phyloP scores from a whole-genome alignment of 2,888 invertebrate genomes.

The Ectobius pallidus region DNA sequence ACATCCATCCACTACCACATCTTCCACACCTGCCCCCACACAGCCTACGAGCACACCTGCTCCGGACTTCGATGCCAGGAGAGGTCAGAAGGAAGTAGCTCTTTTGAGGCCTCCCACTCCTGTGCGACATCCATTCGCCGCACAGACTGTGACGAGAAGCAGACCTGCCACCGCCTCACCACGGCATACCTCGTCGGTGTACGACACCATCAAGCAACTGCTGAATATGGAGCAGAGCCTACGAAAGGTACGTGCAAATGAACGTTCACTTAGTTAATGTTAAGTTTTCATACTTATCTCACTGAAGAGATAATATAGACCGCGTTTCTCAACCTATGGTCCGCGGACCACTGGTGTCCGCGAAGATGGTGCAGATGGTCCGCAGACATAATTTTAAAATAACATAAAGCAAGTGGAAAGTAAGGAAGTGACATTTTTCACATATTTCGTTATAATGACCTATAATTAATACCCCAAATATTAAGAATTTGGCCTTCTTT shows the following conservation, averaged over 20 bases:
- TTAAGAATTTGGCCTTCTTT: too few relatives aligned
- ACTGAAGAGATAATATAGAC: too few relatives aligned
- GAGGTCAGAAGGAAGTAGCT: constrained; percentile 69
- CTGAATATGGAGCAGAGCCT: constrained; percentile 61
- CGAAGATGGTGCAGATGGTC: too few relatives aligned
- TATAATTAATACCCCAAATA: too few relatives aligned
- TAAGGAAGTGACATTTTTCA: too few relatives aligned
- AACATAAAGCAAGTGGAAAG: too few relatives aligned
- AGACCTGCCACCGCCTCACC: background rate
- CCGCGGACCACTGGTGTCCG: too few relatives aligned
- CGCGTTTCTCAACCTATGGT: too few relatives aligned
- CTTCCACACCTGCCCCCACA: constrained; percentile 10
- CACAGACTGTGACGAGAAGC: constrained; percentile 54
- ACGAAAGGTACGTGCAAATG: constrained; percentile 61
- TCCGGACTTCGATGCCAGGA: constrained; percentile 47
- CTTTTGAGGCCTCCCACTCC: constrained; percentile 66
- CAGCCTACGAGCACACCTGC: constrained; percentile 42
- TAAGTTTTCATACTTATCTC: background rate
- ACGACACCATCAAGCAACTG: constrained; percentile 63
- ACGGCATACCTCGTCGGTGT: constrained; percentile 55
- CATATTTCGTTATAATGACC: too few relatives aligned
- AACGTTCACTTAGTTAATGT: constrained; percentile 32
- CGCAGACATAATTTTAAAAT: too few relatives aligned
- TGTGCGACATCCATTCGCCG: constrained; percentile 59
- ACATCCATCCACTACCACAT: constrained; percentile 5